These are phyloP conservation scores for Natator depressus DNA, from an alignment of 2,113 vertebrate genomes.

Conservation along the genomic window DNA sequence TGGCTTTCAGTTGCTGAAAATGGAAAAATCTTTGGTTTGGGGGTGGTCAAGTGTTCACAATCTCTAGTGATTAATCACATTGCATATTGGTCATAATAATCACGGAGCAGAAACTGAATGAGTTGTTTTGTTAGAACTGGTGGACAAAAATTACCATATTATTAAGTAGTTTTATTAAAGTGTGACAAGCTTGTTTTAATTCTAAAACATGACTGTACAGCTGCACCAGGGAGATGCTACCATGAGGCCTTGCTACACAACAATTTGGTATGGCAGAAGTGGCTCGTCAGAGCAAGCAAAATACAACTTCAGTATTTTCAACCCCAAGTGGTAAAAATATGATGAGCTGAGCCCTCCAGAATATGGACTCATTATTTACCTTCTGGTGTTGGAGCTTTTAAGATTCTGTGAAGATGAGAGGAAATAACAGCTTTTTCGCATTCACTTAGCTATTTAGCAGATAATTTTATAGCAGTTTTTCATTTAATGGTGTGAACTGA, in stretches of 20 bases:
- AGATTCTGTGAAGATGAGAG: too few species aligned
- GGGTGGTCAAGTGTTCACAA: not conserved
- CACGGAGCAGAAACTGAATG: not conserved
- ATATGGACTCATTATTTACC: not conserved
- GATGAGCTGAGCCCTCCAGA: not conserved
- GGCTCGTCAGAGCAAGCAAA: not conserved
- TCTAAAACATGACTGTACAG: not conserved
- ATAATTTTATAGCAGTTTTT: too few species aligned
- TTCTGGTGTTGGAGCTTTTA: not conserved
- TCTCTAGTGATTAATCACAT: not conserved
- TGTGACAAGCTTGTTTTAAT: not conserved
- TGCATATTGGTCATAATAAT: not conserved
- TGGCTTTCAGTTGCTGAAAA: not conserved
- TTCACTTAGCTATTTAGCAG: too few species aligned
- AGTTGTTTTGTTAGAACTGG: not conserved
- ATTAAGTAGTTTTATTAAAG: not conserved
- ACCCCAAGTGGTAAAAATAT: not conserved
- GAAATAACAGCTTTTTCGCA: too few species aligned
- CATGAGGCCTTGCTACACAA: not conserved
- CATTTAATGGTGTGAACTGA: too few species aligned
- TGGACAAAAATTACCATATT: not conserved
- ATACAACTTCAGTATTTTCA: not conserved
- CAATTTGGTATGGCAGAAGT: not conserved
- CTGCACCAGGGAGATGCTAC: not conserved
- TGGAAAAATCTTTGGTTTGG: not conserved